These are phyloP conservation scores for Trissoscelio sp. DNA, from an alignment of 2,888 invertebrate genomes.

Conservation along the genomic window DNA sequence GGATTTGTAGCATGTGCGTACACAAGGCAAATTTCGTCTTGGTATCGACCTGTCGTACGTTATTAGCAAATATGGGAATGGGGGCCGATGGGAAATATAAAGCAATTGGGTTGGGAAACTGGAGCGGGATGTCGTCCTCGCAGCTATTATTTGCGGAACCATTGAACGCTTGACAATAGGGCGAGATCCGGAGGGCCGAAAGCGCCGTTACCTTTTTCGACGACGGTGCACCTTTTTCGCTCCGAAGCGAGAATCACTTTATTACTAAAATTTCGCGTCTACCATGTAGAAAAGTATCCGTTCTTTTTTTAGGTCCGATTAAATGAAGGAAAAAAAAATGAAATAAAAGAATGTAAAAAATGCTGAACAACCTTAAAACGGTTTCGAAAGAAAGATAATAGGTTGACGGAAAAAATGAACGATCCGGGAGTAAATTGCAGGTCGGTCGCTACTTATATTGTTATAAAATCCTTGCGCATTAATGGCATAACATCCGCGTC, in stretches of 20 bases:
- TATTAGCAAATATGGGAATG: constrained; percentile 43
- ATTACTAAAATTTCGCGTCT: constrained; percentile 28
- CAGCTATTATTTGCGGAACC: constrained; percentile 46
- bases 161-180: constrained; percentile 45
- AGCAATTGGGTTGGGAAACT: constrained; percentile 40
- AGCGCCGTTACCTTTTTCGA: constrained; percentile 35
- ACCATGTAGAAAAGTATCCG: too few relatives aligned
- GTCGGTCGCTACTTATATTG: constrained; percentile 40
- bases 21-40: constrained; percentile 41
- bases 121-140: constrained; percentile 35
- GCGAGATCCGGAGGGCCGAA: constrained; percentile 1
- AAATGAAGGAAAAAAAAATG: too few relatives aligned
- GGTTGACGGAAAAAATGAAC: constrained; percentile 9
- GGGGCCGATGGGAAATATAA: constrained; percentile 41
- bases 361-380: neutral
- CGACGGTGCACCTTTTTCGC: constrained; percentile 40
- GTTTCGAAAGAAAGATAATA: constrained; percentile 7
- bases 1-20: constrained; percentile 27
- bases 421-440: constrained; percentile 25
- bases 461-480: constrained; percentile 50
- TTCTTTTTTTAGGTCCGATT: too few relatives aligned
- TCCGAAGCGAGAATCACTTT: constrained; percentile 16
- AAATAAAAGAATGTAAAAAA: too few relatives aligned
- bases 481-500: constrained; percentile 55
- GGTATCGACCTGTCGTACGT: constrained; percentile 49